Conservation (phyloP, 2,888 invertebrate genomes). For the Alsophila aescularia region DNA sequence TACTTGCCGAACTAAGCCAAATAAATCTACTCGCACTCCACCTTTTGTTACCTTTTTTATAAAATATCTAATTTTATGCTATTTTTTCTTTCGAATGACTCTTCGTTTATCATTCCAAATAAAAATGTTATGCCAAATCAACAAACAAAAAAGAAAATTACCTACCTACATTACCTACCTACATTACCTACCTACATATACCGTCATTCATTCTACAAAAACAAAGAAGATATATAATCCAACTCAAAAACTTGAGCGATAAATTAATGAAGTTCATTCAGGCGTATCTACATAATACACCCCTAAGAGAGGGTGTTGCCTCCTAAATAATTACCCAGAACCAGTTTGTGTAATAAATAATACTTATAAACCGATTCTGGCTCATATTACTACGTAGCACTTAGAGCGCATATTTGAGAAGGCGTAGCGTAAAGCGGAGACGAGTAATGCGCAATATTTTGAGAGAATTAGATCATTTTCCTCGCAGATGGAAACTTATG, state of each 20-base stretch:
- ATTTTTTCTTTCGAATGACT: too few species aligned
- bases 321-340: slow-evolving; percentile 70
- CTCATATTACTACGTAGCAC: slow-evolving; percentile 27
- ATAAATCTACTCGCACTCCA: too few species aligned
- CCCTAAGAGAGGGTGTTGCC: slow-evolving; percentile 17
- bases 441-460: too few species aligned
- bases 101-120: background rate
- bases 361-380: slow-evolving; percentile 69
- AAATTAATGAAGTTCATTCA: slow-evolving; percentile 29
- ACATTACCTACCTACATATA: background rate
- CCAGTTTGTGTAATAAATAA: slow-evolving; percentile 76
- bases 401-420: slow-evolving; percentile 11
- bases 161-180: background rate
- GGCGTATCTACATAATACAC: slow-evolving; percentile 21
- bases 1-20: too few species aligned
- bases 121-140: background rate
- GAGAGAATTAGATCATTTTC: too few species aligned
- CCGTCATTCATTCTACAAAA: slow-evolving; percentile 18
- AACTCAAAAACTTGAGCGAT: slow-evolving; percentile 23
- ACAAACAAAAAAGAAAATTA: slow-evolving; percentile 5
- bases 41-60: too few species aligned
- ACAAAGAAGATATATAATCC: slow-evolving; percentile 31
- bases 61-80: too few species aligned
- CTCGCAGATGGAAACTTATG: too few species aligned
- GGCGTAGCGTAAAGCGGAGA: slow-evolving; percentile 6